These are phyloP conservation scores for Ctenopoma multispine DNA, from an alignment of 2,797 vertebrate genomes.

Conservation along the genomic window DNA sequence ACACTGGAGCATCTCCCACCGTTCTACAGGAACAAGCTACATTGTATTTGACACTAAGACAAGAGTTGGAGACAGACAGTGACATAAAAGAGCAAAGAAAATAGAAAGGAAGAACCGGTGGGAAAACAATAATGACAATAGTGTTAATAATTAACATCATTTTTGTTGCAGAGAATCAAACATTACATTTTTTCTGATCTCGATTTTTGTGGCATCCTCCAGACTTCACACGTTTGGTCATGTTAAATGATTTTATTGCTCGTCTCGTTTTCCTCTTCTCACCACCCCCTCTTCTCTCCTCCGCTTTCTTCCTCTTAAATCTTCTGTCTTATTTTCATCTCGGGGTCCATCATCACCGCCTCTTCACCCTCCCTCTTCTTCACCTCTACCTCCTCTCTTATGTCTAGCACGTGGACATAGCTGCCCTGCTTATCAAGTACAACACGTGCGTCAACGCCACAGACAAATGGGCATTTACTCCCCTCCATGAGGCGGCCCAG, in stretches of 20 bases:
- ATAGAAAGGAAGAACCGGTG: neutral
- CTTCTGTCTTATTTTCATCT: neutral
- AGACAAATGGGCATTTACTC: conserved; percentile 86
- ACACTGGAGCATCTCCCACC: conserved; percentile 25
- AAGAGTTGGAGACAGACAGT: conserved; percentile 23
- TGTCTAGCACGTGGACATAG: conserved; percentile 87
- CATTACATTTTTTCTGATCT: conserved; percentile 4
- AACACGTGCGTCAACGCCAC: conserved; percentile 87
- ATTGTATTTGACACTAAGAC: conserved; percentile 46
- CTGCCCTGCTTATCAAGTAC: conserved; percentile 87
- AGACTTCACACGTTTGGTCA: conserved; percentile 27
- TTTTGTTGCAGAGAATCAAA: conserved; percentile 34
- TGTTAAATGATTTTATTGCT: conserved; percentile 28
- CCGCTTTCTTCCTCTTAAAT: conserved; percentile 3
- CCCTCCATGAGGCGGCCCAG: conserved; percentile 84
- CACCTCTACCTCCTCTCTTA: neutral
- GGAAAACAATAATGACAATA: conserved; percentile 34
- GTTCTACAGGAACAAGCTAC: conserved; percentile 33
- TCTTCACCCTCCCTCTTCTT: neutral
- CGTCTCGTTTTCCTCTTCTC: conserved; percentile 1
- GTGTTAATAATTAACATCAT: conserved; percentile 44
- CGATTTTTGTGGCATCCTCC: conserved; percentile 20
- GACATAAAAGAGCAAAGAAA: conserved; percentile 8
- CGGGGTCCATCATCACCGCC: neutral
- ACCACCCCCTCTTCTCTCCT: conserved; percentile 9